Evolutionary conservation across 1,140 invertebrate species (phyloP).

Genomic region (Ceratina japonica): DNA sequence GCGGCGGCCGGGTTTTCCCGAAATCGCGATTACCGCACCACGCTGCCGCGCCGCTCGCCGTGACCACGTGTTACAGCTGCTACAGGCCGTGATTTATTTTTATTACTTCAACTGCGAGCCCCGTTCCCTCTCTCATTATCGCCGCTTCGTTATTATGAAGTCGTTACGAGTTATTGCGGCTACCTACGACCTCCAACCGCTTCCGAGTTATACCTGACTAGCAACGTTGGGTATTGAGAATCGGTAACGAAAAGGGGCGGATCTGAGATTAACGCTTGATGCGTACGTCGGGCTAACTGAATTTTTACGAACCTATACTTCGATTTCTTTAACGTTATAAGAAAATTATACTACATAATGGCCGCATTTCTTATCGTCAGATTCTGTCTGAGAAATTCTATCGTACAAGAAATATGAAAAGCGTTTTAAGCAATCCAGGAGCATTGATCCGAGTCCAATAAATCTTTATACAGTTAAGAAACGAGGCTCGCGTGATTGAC

Average conservation of each 20-base stretch:
- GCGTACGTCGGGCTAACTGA: too few species aligned
- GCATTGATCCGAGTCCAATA: background rate
- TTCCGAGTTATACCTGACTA: background rate
- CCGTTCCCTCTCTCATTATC: constrained; percentile 33
- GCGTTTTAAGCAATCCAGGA: background rate
- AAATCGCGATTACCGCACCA: constrained; percentile 56
- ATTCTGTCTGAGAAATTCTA: background rate
- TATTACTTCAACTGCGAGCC: constrained; percentile 32
- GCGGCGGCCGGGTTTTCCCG: constrained; percentile 50
- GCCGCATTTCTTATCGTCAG: background rate
- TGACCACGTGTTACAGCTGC: constrained; percentile 45
- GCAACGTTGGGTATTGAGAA: too few species aligned
- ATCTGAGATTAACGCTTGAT: too few species aligned
- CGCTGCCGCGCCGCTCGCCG: constrained; percentile 40
- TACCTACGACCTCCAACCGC: too few species aligned
- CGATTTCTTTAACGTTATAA: background rate
- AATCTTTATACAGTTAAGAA: background rate
- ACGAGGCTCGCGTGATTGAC: constrained; percentile 2
- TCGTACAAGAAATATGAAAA: background rate
- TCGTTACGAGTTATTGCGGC: background rate
- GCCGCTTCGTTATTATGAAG: constrained; percentile 15
- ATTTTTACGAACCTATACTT: too few species aligned
- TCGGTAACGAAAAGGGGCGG: too few species aligned
- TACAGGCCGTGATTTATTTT: constrained; percentile 57
- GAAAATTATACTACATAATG: too few species aligned